Percentiles rank a stretch among this genome's conserved stretches.
Evolutionary conservation across 2,888 invertebrate genomes (phyloP).

Genomic region (Charanyca ferruginea): DNA sequence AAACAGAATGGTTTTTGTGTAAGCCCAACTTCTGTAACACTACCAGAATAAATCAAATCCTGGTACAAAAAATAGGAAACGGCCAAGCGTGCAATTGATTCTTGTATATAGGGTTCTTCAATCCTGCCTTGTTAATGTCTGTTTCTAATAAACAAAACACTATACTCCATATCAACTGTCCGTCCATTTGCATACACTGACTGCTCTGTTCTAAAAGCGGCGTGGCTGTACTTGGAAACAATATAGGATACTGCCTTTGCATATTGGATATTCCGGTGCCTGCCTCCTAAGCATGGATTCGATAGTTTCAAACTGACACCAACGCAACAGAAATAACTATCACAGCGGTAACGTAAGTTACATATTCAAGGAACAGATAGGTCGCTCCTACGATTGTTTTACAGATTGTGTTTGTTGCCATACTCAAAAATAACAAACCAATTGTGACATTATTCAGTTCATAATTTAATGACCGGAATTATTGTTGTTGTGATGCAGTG

Average conservation of each 20-base stretch:
- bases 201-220: too few relatives aligned
- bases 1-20: conserved; percentile 39
- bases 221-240: too few relatives aligned
- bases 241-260: too few relatives aligned
- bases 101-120: conserved; percentile 3
- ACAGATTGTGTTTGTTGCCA: too few relatives aligned
- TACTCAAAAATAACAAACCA: too few relatives aligned
- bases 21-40: conserved; percentile 46
- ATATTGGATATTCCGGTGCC: not conserved
- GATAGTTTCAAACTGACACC: not conserved
- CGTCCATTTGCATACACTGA: too few relatives aligned
- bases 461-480: too few relatives aligned
- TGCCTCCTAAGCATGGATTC: conserved; percentile 1
- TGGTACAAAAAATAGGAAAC: conserved; percentile 43
- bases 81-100: conserved; percentile 20
- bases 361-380: too few relatives aligned
- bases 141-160: not conserved
- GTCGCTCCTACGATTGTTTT: too few relatives aligned
- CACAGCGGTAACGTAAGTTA: not conserved
- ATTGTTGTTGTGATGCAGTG: too few relatives aligned
- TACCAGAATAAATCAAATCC: conserved; percentile 56
- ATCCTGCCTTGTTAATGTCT: not conserved
- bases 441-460: too few relatives aligned
- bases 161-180: too few relatives aligned
- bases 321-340: not conserved